phyloP scores from a whole-genome alignment of 2,888 invertebrate species.

The Himalopsyche japonica region DNA sequence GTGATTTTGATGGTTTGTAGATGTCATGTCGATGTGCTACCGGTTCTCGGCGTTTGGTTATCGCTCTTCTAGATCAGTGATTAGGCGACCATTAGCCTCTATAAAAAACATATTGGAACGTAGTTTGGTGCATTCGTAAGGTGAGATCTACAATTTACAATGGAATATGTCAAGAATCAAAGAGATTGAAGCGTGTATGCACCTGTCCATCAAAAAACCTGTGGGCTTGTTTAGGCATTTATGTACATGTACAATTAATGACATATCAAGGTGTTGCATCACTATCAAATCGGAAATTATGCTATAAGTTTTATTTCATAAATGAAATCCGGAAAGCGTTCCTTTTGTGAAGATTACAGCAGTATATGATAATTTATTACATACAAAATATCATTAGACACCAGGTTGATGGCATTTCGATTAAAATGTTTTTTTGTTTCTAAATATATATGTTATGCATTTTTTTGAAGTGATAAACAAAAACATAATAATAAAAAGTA shows the following conservation, averaged over 20 bases:
- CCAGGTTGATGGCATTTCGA: no score
- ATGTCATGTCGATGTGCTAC: constrained; percentile 34
- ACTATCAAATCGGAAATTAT: neutral
- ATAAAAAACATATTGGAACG: constrained; percentile 17
- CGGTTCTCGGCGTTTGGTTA: constrained; percentile 23
- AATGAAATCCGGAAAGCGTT: no score
- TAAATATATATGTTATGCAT: no score
- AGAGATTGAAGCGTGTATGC: constrained; percentile 11
- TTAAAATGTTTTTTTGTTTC: no score
- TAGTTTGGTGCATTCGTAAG: constrained; percentile 8
- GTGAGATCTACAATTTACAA: constrained; percentile 4
- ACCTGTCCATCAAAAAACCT: constrained; percentile 18
- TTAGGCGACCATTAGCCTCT: constrained; percentile 28
- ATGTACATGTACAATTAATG: neutral
- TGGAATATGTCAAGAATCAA: neutral
- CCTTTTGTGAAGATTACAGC: no score
- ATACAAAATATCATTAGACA: no score
- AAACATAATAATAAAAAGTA: no score
- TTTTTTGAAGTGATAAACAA: no score
- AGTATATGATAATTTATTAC: no score
- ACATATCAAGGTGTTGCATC: neutral
- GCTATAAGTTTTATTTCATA: no score
- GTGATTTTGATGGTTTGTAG: constrained; percentile 11
- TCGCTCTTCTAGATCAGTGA: constrained; percentile 32
- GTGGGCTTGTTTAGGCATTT: constrained; percentile 9